Percentiles rank a stretch among this genome's conserved stretches.
Evolutionary conservation across 1,140 invertebrate species (phyloP).

Genomic region (Cydia strobilella): DNA sequence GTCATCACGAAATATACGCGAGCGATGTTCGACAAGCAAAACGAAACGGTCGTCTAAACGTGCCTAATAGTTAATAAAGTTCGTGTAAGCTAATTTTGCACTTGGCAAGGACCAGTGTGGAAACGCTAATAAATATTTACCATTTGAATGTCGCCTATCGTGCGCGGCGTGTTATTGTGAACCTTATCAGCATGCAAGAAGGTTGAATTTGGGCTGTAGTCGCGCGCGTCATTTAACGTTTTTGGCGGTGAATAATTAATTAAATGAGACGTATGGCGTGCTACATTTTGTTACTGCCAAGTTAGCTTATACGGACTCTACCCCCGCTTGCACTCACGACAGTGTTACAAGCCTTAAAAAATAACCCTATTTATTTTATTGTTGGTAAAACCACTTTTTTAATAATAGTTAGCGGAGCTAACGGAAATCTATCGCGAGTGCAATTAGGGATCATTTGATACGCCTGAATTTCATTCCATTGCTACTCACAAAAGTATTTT

Average conservation of each 20-base stretch:
- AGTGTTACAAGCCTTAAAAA: slow-evolving; percentile 37
- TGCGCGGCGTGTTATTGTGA: too few relatives aligned
- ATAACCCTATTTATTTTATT: slow-evolving; percentile 5
- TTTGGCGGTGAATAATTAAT: too few relatives aligned
- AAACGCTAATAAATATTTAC: too few relatives aligned
- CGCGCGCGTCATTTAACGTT: too few relatives aligned
- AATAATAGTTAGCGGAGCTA: slow-evolving; percentile 11
- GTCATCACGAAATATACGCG: slow-evolving; percentile 72
- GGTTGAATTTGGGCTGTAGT: too few relatives aligned
- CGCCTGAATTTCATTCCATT: slow-evolving; percentile 64
- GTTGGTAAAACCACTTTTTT: slow-evolving; percentile 29
- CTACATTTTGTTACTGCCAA: too few relatives aligned
- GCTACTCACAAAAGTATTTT: slow-evolving; percentile 61
- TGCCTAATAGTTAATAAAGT: slow-evolving; percentile 42
- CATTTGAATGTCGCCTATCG: too few relatives aligned
- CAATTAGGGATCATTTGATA: slow-evolving; percentile 53
- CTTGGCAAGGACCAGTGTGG: too few relatives aligned
- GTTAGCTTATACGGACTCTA: neutral
- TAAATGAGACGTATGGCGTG: too few relatives aligned
- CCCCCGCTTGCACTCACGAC: slow-evolving; percentile 35
- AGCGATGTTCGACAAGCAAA: slow-evolving; percentile 72
- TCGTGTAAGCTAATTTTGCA: too few relatives aligned
- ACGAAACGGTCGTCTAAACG: slow-evolving; percentile 71
- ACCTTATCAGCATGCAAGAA: too few relatives aligned
- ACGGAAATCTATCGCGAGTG: slow-evolving; percentile 32